Evolutionary conservation across 2,797 vertebrate species (phyloP), one percentile per base, ranked within the genome.

Genomic region (Pyrocephalus nanus): DNA sequence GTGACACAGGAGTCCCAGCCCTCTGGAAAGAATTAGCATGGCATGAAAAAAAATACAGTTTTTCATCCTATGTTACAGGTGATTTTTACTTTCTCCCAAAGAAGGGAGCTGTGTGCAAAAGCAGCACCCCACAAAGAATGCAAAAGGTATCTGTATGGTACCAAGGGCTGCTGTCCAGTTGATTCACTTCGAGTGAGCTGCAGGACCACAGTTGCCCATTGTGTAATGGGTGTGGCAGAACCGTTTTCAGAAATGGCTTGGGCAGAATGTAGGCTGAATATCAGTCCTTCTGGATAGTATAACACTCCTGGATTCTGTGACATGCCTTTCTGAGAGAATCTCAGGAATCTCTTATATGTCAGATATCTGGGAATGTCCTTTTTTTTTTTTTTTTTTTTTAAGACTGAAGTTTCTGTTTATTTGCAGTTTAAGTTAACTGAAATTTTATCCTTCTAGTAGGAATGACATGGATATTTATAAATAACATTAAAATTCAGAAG

Each of bases 261-360:
- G 76, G 40, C 36, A 70, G 60, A 18, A 61, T 61, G 66, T 26
- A 92, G 62, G 20, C 30, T 66, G 67, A 96, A 65, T 57, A 61
- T 76, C 60, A 81, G 27, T 54, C 66, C 53, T 85, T 88, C 45
- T 90, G 92, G 70, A 48, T 6, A 78, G 19, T 15, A 48, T 65
- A 89, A 88, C 40, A 21, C 14, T 94, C 88, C 53, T 80, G 73
- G 50, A 78, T 71, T 71, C 50, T 86, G 62, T 86, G 81, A 95
- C n/a, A 51, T 0, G 15, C 15, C 32, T 65, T 77, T 79, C 64
- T 78, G 60, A 87, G 43, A 81, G 75, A 91, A 87, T 89, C 40
- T 82, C 53, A 79, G 55, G 71, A 93, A 78, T 79, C 29, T 91
- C 14, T 60, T 85, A 13, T 32, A 67, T 76, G 76, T 79, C 87